Percentiles rank a stretch among this genome's conserved stretches.
Evolutionary conservation across 2,797 vertebrate species (phyloP).

Genomic region (Malacoctenus gilli): DNA sequence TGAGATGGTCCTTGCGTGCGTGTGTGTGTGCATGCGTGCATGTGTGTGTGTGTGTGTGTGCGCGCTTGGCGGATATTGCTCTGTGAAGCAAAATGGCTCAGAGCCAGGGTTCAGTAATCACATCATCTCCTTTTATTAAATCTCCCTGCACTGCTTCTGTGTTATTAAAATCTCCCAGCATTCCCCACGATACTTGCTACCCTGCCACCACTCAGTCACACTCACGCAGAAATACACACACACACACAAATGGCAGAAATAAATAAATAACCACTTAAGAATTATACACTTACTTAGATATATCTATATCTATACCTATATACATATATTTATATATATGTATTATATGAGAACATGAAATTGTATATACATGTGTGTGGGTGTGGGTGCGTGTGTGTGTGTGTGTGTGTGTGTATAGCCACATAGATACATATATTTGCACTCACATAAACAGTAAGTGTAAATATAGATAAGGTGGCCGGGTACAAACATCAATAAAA

Average conservation of each 20-base stretch:
- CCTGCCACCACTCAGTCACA: slow-evolving; percentile 57
- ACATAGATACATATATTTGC: slow-evolving; percentile 8
- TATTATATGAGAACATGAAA: too few species aligned
- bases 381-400: slow-evolving; percentile 23
- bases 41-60: slow-evolving; percentile 53
- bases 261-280: slow-evolving; percentile 1
- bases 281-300: too few species aligned
- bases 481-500: slow-evolving; percentile 74
- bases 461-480: slow-evolving; percentile 71
- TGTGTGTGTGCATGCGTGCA: slow-evolving; percentile 32
- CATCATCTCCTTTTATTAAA: slow-evolving; percentile 97
- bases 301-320: slow-evolving; percentile 35
- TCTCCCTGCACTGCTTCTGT: slow-evolving; percentile 93
- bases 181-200: slow-evolving; percentile 84
- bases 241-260: slow-evolving; percentile 18
- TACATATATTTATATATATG: slow-evolving; percentile 21
- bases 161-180: slow-evolving; percentile 98
- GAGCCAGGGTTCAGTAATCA: slow-evolving; percentile 94
- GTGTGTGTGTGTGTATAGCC: slow-evolving; percentile 18
- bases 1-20: too few species aligned
- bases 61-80: slow-evolving; percentile 87
- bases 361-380: slow-evolving; percentile 10
- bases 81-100: slow-evolving; percentile 88
- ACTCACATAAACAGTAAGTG: slow-evolving; percentile 66
- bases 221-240: slow-evolving; percentile 2